Conservation (phyloP, 35 echinoderm and acorn worm species). For the Patiria miniata region DNA sequence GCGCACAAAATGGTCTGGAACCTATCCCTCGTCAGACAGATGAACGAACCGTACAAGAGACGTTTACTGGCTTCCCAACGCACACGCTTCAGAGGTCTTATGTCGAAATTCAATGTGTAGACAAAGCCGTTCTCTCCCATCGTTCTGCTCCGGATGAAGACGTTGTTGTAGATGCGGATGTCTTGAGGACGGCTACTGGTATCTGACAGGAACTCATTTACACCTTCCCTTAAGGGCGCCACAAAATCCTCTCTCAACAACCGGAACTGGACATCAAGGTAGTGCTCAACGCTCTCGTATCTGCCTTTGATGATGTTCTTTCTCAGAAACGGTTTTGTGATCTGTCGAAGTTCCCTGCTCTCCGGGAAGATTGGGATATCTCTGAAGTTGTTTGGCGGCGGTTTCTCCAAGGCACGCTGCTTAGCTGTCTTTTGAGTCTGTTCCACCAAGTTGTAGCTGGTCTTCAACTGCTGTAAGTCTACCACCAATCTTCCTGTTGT, state of each 20-base stretch:
- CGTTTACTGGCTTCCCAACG: slow-evolving; percentile 70
- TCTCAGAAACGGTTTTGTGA: slow-evolving; percentile 52
- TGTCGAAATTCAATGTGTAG: slow-evolving; percentile 12
- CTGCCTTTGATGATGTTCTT: slow-evolving; percentile 52
- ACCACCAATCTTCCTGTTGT: neutral
- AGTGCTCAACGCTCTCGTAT: slow-evolving; percentile 50
- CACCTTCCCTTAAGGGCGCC: slow-evolving; percentile 51
- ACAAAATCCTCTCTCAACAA: slow-evolving; percentile 74
- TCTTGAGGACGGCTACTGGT: slow-evolving; percentile 16
- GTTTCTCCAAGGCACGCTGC: neutral
- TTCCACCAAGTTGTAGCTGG: neutral
- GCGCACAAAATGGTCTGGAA: slow-evolving; percentile 73
- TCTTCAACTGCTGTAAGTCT: neutral
- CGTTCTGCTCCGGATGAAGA: neutral
- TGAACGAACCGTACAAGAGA: slow-evolving; percentile 70
- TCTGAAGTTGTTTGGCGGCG: slow-evolving; percentile 80
- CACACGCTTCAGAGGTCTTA: slow-evolving; percentile 33
- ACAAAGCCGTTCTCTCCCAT: neutral
- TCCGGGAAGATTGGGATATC: slow-evolving; percentile 53
- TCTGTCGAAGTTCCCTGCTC: slow-evolving; percentile 17
- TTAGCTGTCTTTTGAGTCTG: slow-evolving; percentile 7
- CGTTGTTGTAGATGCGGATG: slow-evolving; percentile 54
- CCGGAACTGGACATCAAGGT: slow-evolving; percentile 74
- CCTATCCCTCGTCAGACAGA: slow-evolving; percentile 76
- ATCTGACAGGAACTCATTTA: slow-evolving; percentile 33